These are phyloP conservation scores for Choloepus hoffmanni DNA, from an alignment of 2,113 vertebrate genomes.

Conservation along the genomic window DNA sequence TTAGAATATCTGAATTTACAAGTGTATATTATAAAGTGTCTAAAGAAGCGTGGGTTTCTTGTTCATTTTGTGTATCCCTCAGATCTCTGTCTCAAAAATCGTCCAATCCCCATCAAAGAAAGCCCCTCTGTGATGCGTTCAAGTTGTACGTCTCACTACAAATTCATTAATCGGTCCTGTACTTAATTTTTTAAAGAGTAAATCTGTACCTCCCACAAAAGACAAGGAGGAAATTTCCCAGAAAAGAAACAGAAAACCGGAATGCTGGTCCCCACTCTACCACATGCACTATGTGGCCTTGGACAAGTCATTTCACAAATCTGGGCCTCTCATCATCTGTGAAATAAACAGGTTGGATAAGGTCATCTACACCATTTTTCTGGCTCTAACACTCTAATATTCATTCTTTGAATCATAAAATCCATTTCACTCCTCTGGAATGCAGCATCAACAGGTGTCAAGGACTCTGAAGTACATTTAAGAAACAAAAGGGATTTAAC, in stretches of 20 bases:
- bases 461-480: conserved; percentile 43
- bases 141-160: neutral
- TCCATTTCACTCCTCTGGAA: conserved; percentile 40
- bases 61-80: neutral
- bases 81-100: neutral
- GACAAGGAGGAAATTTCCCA: neutral
- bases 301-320: neutral
- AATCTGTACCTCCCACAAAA: neutral
- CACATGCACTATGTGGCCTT: neutral
- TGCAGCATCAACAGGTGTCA: conserved; percentile 55
- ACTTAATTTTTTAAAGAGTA: conserved; percentile 6
- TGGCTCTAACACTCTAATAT: neutral
- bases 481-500: conserved; percentile 51
- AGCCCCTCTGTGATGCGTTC: neutral
- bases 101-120: neutral
- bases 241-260: neutral
- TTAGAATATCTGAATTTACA: neutral
- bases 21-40: neutral
- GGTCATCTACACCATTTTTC: conserved; percentile 21
- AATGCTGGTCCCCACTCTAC: neutral
- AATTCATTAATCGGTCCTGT: neutral
- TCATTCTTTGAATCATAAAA: conserved; percentile 36
- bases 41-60: neutral
- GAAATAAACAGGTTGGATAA: neutral
- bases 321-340: neutral